A percentile compares a stretch with the other conserved stretches of the same genome.
Evolutionary conservation across 2,888 invertebrate genomes (phyloP).

Genomic region (Eupithecia inturbata): DNA sequence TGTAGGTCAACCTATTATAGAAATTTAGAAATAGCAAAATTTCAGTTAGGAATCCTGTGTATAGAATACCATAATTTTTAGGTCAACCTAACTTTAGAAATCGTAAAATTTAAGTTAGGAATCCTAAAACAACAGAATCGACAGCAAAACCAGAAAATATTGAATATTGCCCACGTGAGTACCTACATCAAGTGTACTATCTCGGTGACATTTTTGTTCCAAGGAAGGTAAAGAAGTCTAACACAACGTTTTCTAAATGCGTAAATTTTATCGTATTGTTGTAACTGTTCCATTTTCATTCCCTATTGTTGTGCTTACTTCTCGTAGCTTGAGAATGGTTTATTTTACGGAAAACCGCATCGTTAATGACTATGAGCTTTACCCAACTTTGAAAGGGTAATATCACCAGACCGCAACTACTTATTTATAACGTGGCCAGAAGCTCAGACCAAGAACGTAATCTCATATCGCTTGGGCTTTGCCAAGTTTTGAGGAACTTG

Average conservation of each 20-base stretch:
- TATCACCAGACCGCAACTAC: constrained; percentile 12
- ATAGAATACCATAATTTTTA: no score
- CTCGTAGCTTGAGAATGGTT: constrained; percentile 6
- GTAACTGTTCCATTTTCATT: neutral
- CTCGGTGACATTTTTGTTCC: neutral
- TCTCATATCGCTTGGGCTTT: constrained; percentile 26
- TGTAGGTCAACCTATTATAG: no score
- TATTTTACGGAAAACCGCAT: constrained; percentile 23
- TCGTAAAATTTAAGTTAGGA: no score
- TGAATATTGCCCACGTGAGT: neutral
- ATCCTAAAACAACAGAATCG: no score
- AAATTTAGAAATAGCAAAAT: no score
- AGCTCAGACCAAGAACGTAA: constrained; percentile 24
- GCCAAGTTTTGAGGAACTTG: constrained; percentile 40
- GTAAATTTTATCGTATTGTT: neutral
- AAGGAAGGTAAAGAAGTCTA: neutral
- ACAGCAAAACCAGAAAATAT: neutral
- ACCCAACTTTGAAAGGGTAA: constrained; percentile 19
- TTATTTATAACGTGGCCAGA: constrained; percentile 26
- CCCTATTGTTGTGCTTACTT: neutral
- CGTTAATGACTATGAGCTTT: constrained; percentile 19
- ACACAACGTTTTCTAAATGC: neutral
- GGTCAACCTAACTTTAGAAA: no score
- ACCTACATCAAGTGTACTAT: neutral
- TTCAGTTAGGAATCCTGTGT: no score